A percentile compares a stretch with the other conserved stretches of the same genome.
Conservation (phyloP, 2,797 vertebrate species). For the Tadarida brasiliensis region DNA sequence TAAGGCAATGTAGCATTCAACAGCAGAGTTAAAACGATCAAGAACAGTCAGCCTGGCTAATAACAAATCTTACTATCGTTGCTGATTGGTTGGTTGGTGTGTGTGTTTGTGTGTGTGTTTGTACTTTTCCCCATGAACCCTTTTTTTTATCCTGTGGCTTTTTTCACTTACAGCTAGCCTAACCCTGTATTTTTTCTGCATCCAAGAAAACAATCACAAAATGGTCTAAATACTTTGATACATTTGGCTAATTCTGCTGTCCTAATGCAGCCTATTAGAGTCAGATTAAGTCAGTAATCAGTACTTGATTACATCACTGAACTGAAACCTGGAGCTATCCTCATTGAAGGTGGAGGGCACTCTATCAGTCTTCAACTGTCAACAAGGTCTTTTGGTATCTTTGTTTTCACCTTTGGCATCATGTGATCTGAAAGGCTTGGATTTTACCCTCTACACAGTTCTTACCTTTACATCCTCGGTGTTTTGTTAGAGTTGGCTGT, state of each 20-base stretch:
- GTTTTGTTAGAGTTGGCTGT: slow-evolving; percentile 51
- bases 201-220: slow-evolving; percentile 74
- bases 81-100: slow-evolving; percentile 51
- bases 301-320: neutral
- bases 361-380: neutral
- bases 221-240: slow-evolving; percentile 64
- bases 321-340: neutral
- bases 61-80: slow-evolving; percentile 74
- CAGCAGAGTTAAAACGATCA: slow-evolving; percentile 72
- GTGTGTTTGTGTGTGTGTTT: neutral
- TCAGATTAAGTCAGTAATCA: slow-evolving; percentile 21
- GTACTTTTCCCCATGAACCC: neutral
- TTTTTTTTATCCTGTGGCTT: slow-evolving; percentile 79
- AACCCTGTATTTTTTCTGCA: slow-evolving; percentile 66
- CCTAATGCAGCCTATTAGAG: slow-evolving; percentile 50
- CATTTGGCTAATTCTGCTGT: slow-evolving; percentile 66
- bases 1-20: slow-evolving; percentile 64
- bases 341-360: slow-evolving; percentile 59
- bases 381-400: neutral
- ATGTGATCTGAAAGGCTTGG: slow-evolving; percentile 55
- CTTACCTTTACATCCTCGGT: slow-evolving; percentile 7
- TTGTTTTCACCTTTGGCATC: slow-evolving; percentile 67
- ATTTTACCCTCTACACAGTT: slow-evolving; percentile 19
- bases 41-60: slow-evolving; percentile 77
- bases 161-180: slow-evolving; percentile 73